Evolutionary conservation across 2,113 vertebrate species (phyloP).

Genomic region (Saguinus midas): DNA sequence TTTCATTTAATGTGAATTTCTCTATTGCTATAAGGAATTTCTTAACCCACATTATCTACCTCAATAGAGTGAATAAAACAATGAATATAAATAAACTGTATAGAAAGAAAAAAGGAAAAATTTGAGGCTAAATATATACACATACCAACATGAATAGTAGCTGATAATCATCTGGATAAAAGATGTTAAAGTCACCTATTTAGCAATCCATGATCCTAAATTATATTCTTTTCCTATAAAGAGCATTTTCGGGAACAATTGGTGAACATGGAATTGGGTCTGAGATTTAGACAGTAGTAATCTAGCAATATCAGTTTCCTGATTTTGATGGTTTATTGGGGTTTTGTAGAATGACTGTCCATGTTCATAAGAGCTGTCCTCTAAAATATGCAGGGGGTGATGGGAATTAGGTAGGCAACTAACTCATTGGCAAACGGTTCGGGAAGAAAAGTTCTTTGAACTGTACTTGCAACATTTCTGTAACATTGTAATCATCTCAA

Average conservation of each 20-base stretch:
- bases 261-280: neutral
- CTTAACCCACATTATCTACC: neutral
- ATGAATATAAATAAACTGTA: neutral
- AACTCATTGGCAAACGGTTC: neutral
- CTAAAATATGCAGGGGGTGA: neutral
- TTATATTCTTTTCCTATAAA: neutral
- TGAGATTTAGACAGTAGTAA: neutral
- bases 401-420: neutral
- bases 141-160: neutral
- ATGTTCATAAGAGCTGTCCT: neutral
- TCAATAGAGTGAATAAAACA: neutral
- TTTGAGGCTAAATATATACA: neutral
- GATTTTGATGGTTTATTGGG: neutral
- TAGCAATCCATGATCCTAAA: neutral
- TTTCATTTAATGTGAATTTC: neutral
- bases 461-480: neutral
- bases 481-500: neutral
- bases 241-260: neutral
- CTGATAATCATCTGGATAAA: neutral
- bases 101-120: neutral
- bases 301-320: neutral
- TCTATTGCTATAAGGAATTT: neutral
- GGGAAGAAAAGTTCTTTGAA: neutral
- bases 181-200: neutral
- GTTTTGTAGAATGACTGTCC: neutral